Evolutionary conservation across 2,113 vertebrate species (phyloP).

Genomic region (Pithys albifrons): DNA sequence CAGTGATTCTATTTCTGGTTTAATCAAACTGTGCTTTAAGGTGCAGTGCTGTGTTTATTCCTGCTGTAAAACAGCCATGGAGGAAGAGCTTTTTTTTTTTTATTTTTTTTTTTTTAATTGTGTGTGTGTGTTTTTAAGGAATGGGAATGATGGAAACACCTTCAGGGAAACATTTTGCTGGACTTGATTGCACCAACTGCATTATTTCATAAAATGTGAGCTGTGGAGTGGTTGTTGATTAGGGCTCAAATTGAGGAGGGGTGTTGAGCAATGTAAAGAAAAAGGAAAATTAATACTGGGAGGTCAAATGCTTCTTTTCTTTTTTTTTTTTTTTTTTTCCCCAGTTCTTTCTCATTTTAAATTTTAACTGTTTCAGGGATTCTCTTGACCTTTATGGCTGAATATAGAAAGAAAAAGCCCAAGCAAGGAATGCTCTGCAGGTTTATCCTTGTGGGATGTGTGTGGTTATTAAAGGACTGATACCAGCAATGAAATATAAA

Average conservation of each 20-base stretch:
- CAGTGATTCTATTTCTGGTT: conserved; percentile 29
- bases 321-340: neutral
- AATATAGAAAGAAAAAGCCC: neutral
- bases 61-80: neutral
- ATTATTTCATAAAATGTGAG: conserved; percentile 55
- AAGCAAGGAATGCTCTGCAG: neutral
- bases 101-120: neutral
- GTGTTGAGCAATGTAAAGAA: conserved; percentile 33
- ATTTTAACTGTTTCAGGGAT: conserved; percentile 12
- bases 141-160: conserved; percentile 39
- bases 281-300: conserved; percentile 6
- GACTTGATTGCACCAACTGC: conserved; percentile 61
- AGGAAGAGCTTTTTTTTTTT: neutral
- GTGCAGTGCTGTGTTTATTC: neutral
- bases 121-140: neutral
- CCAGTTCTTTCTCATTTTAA: neutral
- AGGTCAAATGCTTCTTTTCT: conserved; percentile 17
- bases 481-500: fast-evolving
- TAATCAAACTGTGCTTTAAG: conserved; percentile 47
- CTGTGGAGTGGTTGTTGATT: conserved; percentile 66
- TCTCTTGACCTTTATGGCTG: conserved; percentile 9
- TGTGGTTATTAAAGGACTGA: neutral
- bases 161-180: conserved; percentile 63
- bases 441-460: neutral
- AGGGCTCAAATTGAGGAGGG: conserved; percentile 24